Base-by-base conservation (phyloP, 2,888 invertebrate genomes). In the Quadroppia sp. region DNA sequence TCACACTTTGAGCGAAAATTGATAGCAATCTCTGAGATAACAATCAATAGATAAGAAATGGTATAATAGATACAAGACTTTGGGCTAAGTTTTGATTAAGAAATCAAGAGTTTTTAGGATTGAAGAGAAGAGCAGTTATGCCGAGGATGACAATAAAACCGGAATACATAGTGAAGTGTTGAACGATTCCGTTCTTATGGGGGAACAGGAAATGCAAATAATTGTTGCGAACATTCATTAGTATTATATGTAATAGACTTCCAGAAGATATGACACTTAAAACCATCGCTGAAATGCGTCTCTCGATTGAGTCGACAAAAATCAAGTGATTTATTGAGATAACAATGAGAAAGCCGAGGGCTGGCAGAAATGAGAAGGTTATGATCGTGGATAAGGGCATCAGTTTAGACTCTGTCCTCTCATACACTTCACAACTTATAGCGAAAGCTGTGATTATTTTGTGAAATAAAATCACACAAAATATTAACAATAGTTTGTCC, bases 121-220 rank as follows among this genome's bases (percentile, higher is more conserved):
- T n/a, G n/a, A n/a, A n/a, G n/a, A 53, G 23, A 13, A 53, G 13
- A 53, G 53, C 53, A 67, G 40, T 67, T 4, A 42, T n/a, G 36
- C 40, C 42, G 40, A 74, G 40, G 13, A 70, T 42, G 7, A 74
- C 20, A 32, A 74, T 74, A 28, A 74, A 74, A 9, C 70, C 74
- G 13, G 70, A 45, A 45, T 74, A 74, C 74, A 74, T 74, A 9
- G 70, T 74, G 45, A 74, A 74, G 25, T 74, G 70, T 20, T 74
- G 74, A 15, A 74, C 15, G 15, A 74, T 70, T 4, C 50, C 70
- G 53, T 61, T 74, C 36, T 53, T 59, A 6, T 42, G 32, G 2
- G 70, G 28, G 28, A 40, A 25, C 28, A 72, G n/a, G 45, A 70
- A 36, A 48, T 42, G 50, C 25, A 67, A 69, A 40, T 71, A 53